Percentiles rank a stretch among this genome's conserved stretches.
These are phyloP conservation scores for Scelioninae gen. 2 DNA, from an alignment of 2,888 invertebrate genomes.

Conservation along the genomic window DNA sequence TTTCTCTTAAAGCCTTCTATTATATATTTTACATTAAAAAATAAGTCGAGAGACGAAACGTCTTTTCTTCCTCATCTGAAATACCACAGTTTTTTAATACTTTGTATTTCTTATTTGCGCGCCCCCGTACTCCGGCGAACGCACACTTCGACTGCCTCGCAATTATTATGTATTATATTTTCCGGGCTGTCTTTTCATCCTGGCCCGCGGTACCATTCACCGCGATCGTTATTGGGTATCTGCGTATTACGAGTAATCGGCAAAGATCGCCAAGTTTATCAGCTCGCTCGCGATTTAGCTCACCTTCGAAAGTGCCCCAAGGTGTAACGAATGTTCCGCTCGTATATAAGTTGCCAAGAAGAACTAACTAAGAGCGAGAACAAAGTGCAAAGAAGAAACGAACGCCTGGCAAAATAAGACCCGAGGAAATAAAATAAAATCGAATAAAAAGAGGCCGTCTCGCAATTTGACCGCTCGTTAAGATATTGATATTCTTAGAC, in stretches of 20 bases:
- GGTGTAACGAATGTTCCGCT: conserved; percentile 53
- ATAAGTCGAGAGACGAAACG: conserved; percentile 14
- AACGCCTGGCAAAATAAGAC: conserved; percentile 34
- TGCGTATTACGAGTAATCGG: conserved; percentile 54
- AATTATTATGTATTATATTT: conserved; percentile 37
- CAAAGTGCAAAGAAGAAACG: conserved; percentile 51
- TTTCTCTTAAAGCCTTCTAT: conserved; percentile 29
- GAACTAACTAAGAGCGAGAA: conserved; percentile 45
- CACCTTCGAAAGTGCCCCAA: conserved; percentile 56
- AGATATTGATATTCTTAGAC: conserved; percentile 34
- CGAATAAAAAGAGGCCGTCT: conserved; percentile 16
- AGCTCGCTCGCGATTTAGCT: conserved; percentile 52
- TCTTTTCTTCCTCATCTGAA: conserved; percentile 8
- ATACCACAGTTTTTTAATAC: conserved; percentile 15
- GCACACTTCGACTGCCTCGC: conserved; percentile 6
- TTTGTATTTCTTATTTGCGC: conserved; percentile 33
- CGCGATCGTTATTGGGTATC: conserved; percentile 41
- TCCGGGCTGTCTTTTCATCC: conserved; percentile 40
- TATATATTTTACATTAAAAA: conserved; percentile 33
- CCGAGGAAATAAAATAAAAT: conserved; percentile 26
- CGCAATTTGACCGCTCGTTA: conserved; percentile 39
- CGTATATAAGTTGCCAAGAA: conserved; percentile 55
- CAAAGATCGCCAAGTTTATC: conserved; percentile 56
- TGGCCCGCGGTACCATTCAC: conserved; percentile 36
- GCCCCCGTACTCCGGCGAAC: not conserved